A percentile compares a stretch with the other conserved stretches of the same genome.
Conservation (phyloP, 2,113 vertebrate species). For the Rattus rattus region DNA sequence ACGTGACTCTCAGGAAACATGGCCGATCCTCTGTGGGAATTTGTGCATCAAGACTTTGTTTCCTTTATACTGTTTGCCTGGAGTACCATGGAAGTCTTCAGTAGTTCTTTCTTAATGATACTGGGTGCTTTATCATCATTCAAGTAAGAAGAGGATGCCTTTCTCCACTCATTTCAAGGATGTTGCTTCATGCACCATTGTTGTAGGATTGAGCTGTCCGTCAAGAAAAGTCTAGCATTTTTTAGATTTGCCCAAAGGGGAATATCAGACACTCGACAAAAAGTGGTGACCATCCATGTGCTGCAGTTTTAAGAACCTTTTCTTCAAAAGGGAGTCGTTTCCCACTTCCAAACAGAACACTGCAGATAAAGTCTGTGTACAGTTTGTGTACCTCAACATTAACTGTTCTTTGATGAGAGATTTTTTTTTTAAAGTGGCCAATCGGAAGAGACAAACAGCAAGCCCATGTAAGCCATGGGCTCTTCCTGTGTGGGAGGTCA, state of each 20-base stretch:
- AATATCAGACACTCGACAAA: not conserved
- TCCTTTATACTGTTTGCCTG: not conserved
- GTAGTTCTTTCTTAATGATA: not conserved
- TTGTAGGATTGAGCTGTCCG: not conserved
- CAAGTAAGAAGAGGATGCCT: not conserved
- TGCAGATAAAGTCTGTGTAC: not conserved
- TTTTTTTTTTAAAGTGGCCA: not conserved
- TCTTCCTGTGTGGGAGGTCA: not conserved
- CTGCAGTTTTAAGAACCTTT: not conserved
- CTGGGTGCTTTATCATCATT: constrained; percentile 61
- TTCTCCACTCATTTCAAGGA: constrained; percentile 66
- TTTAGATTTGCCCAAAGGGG: constrained; percentile 6
- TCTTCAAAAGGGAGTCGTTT: not conserved
- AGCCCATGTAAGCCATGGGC: not conserved
- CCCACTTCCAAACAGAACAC: not conserved
- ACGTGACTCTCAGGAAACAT: not conserved
- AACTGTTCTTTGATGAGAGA: not conserved
- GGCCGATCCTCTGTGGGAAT: not conserved
- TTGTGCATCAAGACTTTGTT: not conserved
- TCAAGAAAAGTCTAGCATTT: not conserved
- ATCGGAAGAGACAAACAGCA: constrained; percentile 22
- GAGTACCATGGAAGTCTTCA: not conserved
- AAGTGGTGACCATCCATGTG: not conserved
- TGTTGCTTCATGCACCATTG: not conserved
- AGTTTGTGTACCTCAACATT: not conserved